A percentile compares a stretch with the other conserved stretches of the same genome.
Evolutionary conservation across 2,888 invertebrate species (phyloP).

Genomic region (Torymus tubicola): DNA sequence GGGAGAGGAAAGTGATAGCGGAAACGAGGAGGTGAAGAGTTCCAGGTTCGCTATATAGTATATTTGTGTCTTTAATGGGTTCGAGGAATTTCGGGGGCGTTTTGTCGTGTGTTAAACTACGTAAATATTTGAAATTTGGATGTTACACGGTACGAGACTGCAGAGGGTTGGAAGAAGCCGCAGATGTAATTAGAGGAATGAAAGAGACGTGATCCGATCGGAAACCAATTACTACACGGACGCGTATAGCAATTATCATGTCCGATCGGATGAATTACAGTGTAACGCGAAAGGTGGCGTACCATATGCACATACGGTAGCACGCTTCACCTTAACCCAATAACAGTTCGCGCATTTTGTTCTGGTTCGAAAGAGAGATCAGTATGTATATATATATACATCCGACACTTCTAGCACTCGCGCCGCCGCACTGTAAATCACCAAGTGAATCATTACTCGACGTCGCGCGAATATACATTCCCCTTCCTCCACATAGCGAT

Average conservation of each 20-base stretch:
- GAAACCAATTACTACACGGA: not conserved
- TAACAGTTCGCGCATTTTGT: slow-evolving; percentile 61
- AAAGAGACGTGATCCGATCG: slow-evolving; percentile 13
- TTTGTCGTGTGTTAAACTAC: too few relatives aligned
- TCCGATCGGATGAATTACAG: slow-evolving; percentile 38
- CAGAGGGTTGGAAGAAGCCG: too few relatives aligned
- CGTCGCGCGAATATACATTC: slow-evolving; percentile 47
- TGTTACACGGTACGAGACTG: too few relatives aligned
- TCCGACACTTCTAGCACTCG: slow-evolving; percentile 54
- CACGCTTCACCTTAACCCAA: slow-evolving; percentile 67
- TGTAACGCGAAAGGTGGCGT: slow-evolving; percentile 36
- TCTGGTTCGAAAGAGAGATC: slow-evolving; percentile 62
- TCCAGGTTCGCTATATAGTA: too few relatives aligned
- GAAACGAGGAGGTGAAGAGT: not conserved
- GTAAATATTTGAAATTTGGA: too few relatives aligned
- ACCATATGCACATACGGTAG: not conserved
- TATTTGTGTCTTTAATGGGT: too few relatives aligned
- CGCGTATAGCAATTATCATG: slow-evolving; percentile 28
- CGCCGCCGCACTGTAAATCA: slow-evolving; percentile 66
- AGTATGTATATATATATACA: slow-evolving; percentile 67
- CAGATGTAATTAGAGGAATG: not conserved
- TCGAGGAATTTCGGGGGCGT: too few relatives aligned
- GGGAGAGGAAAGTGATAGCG: not conserved
- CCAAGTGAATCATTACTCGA: slow-evolving; percentile 68
- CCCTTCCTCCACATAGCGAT: slow-evolving; percentile 58